phyloP scores from a whole-genome alignment of 2,888 invertebrate genomes.

The Apantesis nais region DNA sequence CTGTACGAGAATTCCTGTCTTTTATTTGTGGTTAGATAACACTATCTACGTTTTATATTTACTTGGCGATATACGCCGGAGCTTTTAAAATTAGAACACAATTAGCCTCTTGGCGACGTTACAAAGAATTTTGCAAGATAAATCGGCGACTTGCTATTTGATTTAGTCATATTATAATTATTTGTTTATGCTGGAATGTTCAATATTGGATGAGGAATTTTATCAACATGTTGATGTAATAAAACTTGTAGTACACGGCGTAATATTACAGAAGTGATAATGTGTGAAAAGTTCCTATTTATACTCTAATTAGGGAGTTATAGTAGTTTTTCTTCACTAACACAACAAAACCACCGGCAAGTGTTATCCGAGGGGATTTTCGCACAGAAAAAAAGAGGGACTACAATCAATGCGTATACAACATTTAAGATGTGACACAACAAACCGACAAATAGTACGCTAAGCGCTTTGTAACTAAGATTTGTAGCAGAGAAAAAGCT shows the following conservation, averaged over 20 bases:
- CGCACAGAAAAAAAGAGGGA: not conserved
- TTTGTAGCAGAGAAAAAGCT: no score
- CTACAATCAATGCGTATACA: not conserved
- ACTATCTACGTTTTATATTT: constrained; percentile 8
- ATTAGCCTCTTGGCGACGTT: constrained; percentile 21
- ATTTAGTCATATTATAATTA: constrained; percentile 8
- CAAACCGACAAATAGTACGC: not conserved
- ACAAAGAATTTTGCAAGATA: constrained; percentile 24
- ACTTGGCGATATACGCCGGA: constrained; percentile 14
- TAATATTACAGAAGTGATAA: not conserved
- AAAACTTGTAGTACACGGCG: no score
- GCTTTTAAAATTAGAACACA: constrained; percentile 21
- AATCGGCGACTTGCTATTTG: constrained; percentile 17
- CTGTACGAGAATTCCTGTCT: not conserved
- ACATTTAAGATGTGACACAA: not conserved
- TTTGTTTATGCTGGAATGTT: not conserved
- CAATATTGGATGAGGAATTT: not conserved
- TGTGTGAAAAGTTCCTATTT: not conserved
- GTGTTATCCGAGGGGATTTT: no score
- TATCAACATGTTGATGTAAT: not conserved
- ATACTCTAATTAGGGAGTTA: not conserved
- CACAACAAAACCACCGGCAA: not conserved
- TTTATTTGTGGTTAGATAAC: constrained; percentile 10
- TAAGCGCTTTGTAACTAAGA: not conserved
- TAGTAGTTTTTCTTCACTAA: not conserved